These are phyloP conservation scores for Lophius piscatorius DNA, from an alignment of 2,113 vertebrate species.

Conservation along the genomic window DNA sequence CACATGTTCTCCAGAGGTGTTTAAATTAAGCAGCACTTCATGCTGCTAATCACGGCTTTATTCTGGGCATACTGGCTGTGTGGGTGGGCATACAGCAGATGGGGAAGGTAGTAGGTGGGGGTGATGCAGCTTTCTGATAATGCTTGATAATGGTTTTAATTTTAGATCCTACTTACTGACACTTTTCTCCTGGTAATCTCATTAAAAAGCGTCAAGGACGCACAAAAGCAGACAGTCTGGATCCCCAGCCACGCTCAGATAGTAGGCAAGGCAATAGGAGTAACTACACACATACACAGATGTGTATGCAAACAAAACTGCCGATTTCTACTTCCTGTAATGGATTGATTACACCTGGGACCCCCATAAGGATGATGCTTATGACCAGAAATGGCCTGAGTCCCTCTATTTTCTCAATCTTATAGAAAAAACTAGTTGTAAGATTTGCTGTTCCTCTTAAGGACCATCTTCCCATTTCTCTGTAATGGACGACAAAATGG, in stretches of 20 bases:
- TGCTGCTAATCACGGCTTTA: slow-evolving; percentile 79
- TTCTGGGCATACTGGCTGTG: slow-evolving; percentile 80
- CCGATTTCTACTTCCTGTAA: slow-evolving; percentile 25
- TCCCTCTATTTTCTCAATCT: slow-evolving; percentile 17
- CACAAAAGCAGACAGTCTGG: slow-evolving; percentile 53
- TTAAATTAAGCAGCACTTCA: slow-evolving; percentile 81
- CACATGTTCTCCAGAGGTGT: slow-evolving; percentile 81
- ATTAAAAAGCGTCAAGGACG: slow-evolving; percentile 80
- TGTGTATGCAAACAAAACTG: slow-evolving; percentile 10
- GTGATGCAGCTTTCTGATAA: slow-evolving; percentile 78
- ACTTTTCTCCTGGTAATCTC: slow-evolving; percentile 85
- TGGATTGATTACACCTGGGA: slow-evolving; percentile 22
- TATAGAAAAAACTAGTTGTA: slow-evolving; percentile 37
- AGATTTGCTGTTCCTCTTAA: slow-evolving; percentile 38
- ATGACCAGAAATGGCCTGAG: slow-evolving; percentile 13
- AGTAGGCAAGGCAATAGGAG: slow-evolving; percentile 25
- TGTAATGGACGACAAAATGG: slow-evolving; percentile 69
- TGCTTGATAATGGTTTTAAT: slow-evolving; percentile 87
- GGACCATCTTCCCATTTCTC: slow-evolving; percentile 60
- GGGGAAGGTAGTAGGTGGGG: slow-evolving; percentile 53
- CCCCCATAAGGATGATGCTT: slow-evolving; percentile 12
- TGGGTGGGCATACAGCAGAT: slow-evolving; percentile 82
- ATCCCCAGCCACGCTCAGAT: slow-evolving; percentile 49
- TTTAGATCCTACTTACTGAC: slow-evolving; percentile 88
- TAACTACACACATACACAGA: slow-evolving; percentile 35